A percentile compares a stretch with the other conserved stretches of the same genome.
phyloP scores from a whole-genome alignment of 2,113 vertebrate genomes.

The Uria aalge region DNA sequence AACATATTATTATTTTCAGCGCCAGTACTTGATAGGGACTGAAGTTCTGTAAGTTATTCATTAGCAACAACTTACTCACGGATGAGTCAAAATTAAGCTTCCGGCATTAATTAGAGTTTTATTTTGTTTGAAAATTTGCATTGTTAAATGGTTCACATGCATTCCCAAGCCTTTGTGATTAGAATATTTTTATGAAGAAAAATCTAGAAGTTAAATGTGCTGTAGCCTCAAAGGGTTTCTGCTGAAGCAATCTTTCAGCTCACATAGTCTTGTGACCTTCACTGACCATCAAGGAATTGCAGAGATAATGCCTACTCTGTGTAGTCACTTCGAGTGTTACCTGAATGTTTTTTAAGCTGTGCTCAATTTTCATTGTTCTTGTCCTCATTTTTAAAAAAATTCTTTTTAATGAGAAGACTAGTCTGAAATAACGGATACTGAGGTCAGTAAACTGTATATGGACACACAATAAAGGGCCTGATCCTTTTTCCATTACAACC shows the following conservation, averaged over 20 bases:
- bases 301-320: not conserved
- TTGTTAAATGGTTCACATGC: not conserved
- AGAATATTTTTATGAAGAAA: not conserved
- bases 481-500: not conserved
- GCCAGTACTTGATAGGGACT: not conserved
- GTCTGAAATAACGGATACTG: not conserved
- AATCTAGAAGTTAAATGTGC: not conserved
- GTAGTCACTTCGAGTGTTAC: not conserved
- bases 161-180: not conserved
- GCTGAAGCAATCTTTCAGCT: not conserved
- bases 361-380: not conserved
- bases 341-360: not conserved
- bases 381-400: not conserved
- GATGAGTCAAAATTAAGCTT: slow-evolving; percentile 10
- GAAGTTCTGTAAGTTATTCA: not conserved
- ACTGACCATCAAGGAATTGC: not conserved
- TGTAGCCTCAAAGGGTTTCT: not conserved
- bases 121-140: slow-evolving; percentile 15
- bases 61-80: not conserved
- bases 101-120: not conserved
- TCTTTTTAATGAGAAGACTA: not conserved
- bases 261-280: not conserved
- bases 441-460: not conserved
- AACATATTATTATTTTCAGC: not conserved
- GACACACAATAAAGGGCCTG: not conserved